Conservation (phyloP, 1,140 invertebrate genomes). For the Achroia grisella region DNA sequence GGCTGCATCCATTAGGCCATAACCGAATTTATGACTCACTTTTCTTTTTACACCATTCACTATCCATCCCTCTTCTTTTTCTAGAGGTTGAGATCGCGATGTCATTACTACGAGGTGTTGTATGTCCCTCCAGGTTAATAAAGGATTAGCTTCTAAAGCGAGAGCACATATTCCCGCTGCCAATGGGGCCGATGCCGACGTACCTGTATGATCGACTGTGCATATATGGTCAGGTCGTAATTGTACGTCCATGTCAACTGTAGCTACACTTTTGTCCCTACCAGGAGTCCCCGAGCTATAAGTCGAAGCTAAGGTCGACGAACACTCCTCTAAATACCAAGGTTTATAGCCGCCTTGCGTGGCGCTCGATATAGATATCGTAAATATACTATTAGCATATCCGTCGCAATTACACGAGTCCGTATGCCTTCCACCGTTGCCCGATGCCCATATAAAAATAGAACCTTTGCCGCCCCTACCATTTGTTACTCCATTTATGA, state of each 20-base stretch:
- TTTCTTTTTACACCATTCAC: constrained; percentile 92
- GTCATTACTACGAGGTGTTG: constrained; percentile 97
- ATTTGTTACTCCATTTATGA: constrained; percentile 95
- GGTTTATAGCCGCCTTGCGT: constrained; percentile 96
- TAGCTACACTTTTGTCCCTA: constrained; percentile 93
- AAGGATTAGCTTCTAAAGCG: constrained; percentile 93
- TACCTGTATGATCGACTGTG: constrained; percentile 91
- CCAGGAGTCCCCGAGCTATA: constrained; percentile 96
- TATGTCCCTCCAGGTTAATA: constrained; percentile 96
- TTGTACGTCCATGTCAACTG: constrained; percentile 93
- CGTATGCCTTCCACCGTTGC: constrained; percentile 95
- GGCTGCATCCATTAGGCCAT: constrained; percentile 96
- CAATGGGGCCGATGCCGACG: constrained; percentile 94
- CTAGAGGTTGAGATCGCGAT: constrained; percentile 84
- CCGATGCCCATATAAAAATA: constrained; percentile 99
- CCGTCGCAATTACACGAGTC: constrained; percentile 99
- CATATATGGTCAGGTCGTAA: constrained; percentile 88
- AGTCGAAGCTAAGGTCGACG: constrained; percentile 95
- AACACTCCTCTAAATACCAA: constrained; percentile 98
- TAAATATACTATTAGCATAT: constrained; percentile 98
- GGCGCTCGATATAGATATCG: constrained; percentile 95
- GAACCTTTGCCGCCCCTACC: constrained; percentile 95
- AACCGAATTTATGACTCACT: constrained; percentile 96
- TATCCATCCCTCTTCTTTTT: constrained; percentile 91
- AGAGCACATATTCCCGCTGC: constrained; percentile 96